Base-by-base conservation (phyloP, 1,140 invertebrate species). In the Acromyrmex charruanus region DNA sequence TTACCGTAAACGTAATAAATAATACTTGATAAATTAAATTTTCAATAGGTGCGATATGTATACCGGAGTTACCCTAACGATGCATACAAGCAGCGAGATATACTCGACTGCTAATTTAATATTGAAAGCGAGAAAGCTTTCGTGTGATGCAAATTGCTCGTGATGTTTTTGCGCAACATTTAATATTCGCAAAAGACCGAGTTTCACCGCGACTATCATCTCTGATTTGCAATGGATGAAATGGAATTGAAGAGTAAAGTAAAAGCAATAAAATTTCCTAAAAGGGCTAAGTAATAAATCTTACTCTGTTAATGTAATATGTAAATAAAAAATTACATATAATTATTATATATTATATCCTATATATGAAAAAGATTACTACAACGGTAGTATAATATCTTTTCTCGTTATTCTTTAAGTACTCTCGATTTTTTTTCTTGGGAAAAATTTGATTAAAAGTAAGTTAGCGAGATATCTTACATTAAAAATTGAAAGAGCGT, bases 111-210 rank as follows among this genome's bases (percentile, higher is more conserved):
- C 74, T 84, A 84, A 84, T 75, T 69, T 84, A 84, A 84, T 71
- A 81, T 84, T 84, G 31, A 84, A 61, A 51, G 28, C 18, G 80
- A 75, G 72, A 61, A 31, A 84, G 69, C 69, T 84, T 21, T 35
- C 39, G 39, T 74, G 44, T 31, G 14, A 31, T 18, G 55, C 14
- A 28, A 81, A 74, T 39, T 71, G 12, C 39, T 59, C 66, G 55
- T 69, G 68, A 44, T 9, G 6, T 31, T 58, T 66, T 82, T 82
- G 31, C 49, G 80, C 53, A 3, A 74, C 55, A 7, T 59, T 55
- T 69, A 80, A 53, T 39, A 71, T 69, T 63, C 18, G 44, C 25
- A 53, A 74, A 74, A 61, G 77, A 80, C 44, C 65, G 25, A 61
- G 68, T 25, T 55, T 49, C 55, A 16, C 12, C 25, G 80, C 55